Conservation (phyloP, 2,888 invertebrate species). For the Cyrtodaria siliqua region DNA sequence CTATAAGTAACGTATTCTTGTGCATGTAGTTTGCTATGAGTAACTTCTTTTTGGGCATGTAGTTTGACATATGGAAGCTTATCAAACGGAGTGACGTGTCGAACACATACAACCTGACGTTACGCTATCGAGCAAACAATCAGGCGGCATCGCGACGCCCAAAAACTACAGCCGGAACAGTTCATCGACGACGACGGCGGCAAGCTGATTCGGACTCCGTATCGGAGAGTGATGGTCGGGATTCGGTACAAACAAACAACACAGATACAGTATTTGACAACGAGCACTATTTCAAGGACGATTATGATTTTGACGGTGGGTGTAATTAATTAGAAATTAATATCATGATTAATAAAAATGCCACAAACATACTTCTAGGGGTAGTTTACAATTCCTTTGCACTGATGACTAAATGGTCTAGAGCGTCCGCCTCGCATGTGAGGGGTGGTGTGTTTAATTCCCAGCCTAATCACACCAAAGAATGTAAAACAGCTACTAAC, state of each 20-base stretch:
- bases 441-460: too few species aligned
- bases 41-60: too few species aligned
- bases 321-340: too few species aligned
- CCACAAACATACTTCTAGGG: too few species aligned
- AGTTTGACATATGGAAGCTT: conserved; percentile 72
- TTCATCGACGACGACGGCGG: conserved; percentile 43
- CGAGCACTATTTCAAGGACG: conserved; percentile 68
- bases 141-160: conserved; percentile 43
- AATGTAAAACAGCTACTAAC: too few species aligned
- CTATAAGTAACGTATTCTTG: too few species aligned
- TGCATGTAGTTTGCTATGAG: too few species aligned
- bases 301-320: conserved; percentile 73
- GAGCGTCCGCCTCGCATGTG: too few species aligned
- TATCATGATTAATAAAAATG: too few species aligned
- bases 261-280: conserved; percentile 60
- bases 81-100: conserved; percentile 66
- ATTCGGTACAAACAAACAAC: conserved; percentile 49
- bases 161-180: conserved; percentile 23
- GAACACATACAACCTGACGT: conserved; percentile 65
- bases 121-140: conserved; percentile 64
- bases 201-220: conserved; percentile 24
- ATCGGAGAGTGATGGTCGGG: conserved; percentile 41
- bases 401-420: too few species aligned
- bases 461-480: too few species aligned
- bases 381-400: too few species aligned